Conservation (phyloP, 2,113 vertebrate genomes). For the Toxotes chatareus region DNA sequence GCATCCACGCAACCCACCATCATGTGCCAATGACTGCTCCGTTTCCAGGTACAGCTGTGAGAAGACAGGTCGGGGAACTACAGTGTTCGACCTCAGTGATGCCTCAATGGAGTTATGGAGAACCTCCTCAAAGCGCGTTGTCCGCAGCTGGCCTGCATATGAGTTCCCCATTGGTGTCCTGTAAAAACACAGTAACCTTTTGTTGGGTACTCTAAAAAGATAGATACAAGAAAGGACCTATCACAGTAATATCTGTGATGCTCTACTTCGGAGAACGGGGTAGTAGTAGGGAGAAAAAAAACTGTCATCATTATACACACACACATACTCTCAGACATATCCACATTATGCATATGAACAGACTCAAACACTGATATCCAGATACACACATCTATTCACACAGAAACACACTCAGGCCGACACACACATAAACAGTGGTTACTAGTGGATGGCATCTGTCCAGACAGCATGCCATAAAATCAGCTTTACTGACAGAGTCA, state of each 20-base stretch:
- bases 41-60: conserved; percentile 96
- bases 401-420: conserved; percentile 17
- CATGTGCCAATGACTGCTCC: conserved; percentile 86
- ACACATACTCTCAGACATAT: background rate
- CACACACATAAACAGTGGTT: conserved; percentile 49
- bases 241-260: background rate
- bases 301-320: background rate
- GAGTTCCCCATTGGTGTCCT: conserved; percentile 95
- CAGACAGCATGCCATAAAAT: conserved; percentile 79
- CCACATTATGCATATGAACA: conserved; percentile 15
- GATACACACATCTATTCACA: conserved; percentile 25
- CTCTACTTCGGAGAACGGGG: background rate
- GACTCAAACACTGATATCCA: conserved; percentile 14
- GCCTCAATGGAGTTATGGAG: conserved; percentile 97
- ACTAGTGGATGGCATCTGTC: conserved; percentile 58
- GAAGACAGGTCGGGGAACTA: conserved; percentile 94
- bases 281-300: background rate
- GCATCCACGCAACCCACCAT: conserved; percentile 84
- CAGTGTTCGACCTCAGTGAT: conserved; percentile 93
- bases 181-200: conserved; percentile 27
- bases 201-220: background rate
- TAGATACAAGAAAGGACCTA: background rate
- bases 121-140: conserved; percentile 95
- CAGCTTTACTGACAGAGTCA: conserved; percentile 77
- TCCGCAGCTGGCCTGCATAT: conserved; percentile 94